These are phyloP conservation scores for Staurois parvus DNA, from an alignment of 2,797 vertebrate genomes.

Conservation along the genomic window DNA sequence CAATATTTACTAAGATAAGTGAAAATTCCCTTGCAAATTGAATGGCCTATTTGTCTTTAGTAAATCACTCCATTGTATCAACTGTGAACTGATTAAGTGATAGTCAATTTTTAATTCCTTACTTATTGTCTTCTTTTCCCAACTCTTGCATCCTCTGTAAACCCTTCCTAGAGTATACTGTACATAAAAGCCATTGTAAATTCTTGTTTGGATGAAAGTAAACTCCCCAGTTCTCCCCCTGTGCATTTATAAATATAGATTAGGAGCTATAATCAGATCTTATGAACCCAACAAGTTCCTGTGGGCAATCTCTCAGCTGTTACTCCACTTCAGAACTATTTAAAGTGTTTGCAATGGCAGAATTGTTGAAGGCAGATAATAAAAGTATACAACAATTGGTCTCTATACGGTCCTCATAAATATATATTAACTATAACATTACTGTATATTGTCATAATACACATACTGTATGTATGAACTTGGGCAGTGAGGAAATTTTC, in stretches of 20 bases:
- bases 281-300: constrained; percentile 4
- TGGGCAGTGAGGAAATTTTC: too few species aligned
- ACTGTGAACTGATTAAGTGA: too few species aligned
- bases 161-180: background rate
- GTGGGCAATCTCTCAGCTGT: constrained; percentile 44
- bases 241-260: constrained; percentile 40
- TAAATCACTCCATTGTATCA: too few species aligned
- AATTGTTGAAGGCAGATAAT: background rate
- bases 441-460: background rate
- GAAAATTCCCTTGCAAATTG: too few species aligned
- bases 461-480: too few species aligned
- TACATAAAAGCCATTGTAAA: background rate
- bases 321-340: constrained; percentile 32
- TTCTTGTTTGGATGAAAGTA: background rate
- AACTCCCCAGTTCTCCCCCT: background rate
- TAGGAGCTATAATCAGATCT: constrained; percentile 31
- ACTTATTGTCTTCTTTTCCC: background rate
- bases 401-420: background rate
- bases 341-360: background rate
- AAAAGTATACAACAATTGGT: background rate
- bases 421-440: too few species aligned
- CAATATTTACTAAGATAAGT: too few species aligned
- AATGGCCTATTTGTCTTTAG: too few species aligned
- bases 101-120: too few species aligned
- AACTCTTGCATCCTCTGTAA: background rate